Evolutionary conservation across 1,140 invertebrate species (phyloP), one percentile per base, ranked within the genome.

Genomic region (Rhagoletis pomonella): DNA sequence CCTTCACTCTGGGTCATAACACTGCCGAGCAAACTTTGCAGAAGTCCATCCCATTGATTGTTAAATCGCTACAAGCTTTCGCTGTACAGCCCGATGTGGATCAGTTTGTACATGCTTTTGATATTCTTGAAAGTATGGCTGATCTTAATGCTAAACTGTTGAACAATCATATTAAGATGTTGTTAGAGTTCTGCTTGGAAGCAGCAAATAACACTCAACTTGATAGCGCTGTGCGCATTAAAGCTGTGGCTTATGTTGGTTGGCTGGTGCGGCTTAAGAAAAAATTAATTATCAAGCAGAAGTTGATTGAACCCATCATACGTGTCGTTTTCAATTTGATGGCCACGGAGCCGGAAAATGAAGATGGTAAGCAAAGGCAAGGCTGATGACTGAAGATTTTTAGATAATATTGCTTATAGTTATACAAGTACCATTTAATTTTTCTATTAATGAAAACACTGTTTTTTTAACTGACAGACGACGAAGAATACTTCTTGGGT

Each of bases 281-380:
- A 90, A 97, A 97, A 93, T 94, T 94, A 1, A 94, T 97, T 47
- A 91, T 96, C 29, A 97, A 97, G 89, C 94, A 96, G 87, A 96
- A 97, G 90, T 90, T 97, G 9, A 93, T 97, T 39, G 94, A 95
- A 73, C 96, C 96, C 2, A 96, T 97, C 42, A 93, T 97, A 14
- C 93, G 94, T 65, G 94, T 95, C 10, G 89, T 97, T 4, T 96
- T 97, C 90, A 93, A 94, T 47, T 92, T 97, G 62, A 96, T 97
- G 95, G 95, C 95, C 64, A 91, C 90, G 14, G 93, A 94, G 88
- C 92, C 94, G 2, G 93, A 95, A 1, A 86, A 73, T 47, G 85
- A 88, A 44, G 88, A 86, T 12, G 88, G 87, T 88, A 64, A 84
- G 50, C 29, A 29, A 29, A 29, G 1, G 29, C 29, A 29, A 29